Evolutionary conservation across 2,888 invertebrate genomes (phyloP).

Genomic region (Microctonus aethiopoides): DNA sequence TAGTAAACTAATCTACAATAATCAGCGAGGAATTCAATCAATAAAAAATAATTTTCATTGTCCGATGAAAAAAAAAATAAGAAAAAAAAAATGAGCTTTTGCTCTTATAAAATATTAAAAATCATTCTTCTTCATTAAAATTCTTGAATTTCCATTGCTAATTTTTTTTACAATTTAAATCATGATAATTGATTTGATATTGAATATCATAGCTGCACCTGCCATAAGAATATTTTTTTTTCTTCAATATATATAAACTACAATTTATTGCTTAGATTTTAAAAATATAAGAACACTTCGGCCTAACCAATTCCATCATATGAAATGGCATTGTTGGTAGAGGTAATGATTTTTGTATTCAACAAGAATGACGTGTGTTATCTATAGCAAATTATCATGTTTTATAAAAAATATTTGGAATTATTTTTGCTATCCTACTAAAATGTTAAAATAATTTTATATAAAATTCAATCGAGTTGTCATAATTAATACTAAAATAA

Average conservation of each 20-base stretch:
- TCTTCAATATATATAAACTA: background rate
- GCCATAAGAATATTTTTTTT: background rate
- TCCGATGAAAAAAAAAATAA: background rate
- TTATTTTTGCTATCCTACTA: background rate
- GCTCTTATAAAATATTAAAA: background rate
- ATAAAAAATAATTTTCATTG: background rate
- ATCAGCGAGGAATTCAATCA: background rate
- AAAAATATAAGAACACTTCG: conserved; percentile 41
- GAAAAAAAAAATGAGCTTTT: background rate
- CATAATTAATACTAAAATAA: conserved; percentile 49
- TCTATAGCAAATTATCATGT: conserved; percentile 5
- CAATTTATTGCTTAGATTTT: conserved; percentile 4
- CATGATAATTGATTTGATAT: background rate
- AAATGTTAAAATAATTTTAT: conserved; percentile 15
- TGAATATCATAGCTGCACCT: background rate
- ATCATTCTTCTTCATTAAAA: no score
- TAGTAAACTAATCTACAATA: background rate
- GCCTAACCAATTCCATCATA: conserved; percentile 19
- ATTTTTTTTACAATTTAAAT: no score
- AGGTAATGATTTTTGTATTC: background rate
- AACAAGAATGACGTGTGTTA: background rate
- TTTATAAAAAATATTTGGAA: conserved; percentile 14
- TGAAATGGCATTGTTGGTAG: background rate
- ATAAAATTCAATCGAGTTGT: conserved; percentile 38
- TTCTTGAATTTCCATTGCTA: no score